These are phyloP conservation scores for Cyanistes caeruleus DNA, from an alignment of 2,113 vertebrate species.

Conservation along the genomic window DNA sequence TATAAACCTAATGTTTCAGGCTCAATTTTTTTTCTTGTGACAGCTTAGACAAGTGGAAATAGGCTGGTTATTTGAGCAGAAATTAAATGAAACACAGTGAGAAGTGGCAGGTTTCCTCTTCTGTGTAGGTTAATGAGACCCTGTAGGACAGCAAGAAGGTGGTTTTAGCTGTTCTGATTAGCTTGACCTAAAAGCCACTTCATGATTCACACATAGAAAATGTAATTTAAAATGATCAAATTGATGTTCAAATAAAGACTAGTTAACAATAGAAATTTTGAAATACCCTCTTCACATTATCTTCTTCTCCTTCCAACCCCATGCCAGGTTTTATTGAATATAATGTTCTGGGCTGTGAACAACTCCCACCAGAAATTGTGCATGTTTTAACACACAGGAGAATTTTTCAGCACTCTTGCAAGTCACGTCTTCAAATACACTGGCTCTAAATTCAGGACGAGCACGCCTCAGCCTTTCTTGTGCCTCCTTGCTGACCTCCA, in stretches of 20 bases:
- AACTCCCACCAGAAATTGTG: neutral
- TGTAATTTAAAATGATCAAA: slow-evolving; percentile 22
- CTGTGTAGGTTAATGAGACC: slow-evolving; percentile 43
- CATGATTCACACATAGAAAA: slow-evolving; percentile 33
- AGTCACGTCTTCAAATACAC: neutral
- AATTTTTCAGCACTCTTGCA: neutral
- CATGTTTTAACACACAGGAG: neutral
- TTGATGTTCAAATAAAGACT: slow-evolving; percentile 20
- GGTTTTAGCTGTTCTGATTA: slow-evolving; percentile 49
- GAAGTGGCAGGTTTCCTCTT: slow-evolving; percentile 30
- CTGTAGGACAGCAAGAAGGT: slow-evolving; percentile 34
- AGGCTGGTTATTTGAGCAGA: slow-evolving; percentile 32
- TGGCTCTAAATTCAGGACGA: neutral
- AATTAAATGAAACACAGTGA: slow-evolving; percentile 37
- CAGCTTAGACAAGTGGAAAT: slow-evolving; percentile 5
- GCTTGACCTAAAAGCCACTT: slow-evolving; percentile 45
- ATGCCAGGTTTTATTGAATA: neutral
- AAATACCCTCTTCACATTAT: slow-evolving; percentile 13
- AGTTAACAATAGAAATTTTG: slow-evolving; percentile 20
- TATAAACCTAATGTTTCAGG: neutral
- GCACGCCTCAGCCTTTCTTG: neutral
- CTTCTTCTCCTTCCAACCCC: neutral
- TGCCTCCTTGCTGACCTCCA: neutral
- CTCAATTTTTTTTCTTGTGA: neutral
- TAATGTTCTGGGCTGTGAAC: slow-evolving; percentile 5